A percentile compares a stretch with the other conserved stretches of the same genome.
Conservation (phyloP, 2,888 invertebrate species). For the Nephrotoma flavescens region DNA sequence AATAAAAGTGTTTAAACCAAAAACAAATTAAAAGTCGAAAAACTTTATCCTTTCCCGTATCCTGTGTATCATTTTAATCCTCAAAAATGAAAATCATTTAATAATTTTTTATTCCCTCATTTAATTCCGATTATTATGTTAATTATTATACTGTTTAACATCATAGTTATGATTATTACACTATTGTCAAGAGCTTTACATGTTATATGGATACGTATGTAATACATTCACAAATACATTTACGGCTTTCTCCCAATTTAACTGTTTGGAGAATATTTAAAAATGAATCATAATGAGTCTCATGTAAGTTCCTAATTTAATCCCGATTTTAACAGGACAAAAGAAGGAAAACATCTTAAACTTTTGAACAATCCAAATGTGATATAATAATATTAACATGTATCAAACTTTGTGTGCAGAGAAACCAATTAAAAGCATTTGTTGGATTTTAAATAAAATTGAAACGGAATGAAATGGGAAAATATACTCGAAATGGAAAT, state of each 20-base stretch:
- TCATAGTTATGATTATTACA: background rate
- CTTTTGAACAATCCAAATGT: background rate
- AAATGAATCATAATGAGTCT: background rate
- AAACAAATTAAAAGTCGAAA: background rate
- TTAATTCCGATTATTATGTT: background rate
- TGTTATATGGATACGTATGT: background rate
- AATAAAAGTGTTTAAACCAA: background rate
- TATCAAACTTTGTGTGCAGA: background rate
- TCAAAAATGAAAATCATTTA: background rate
- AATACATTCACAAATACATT: too few species aligned
- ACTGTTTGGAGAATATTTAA: too few species aligned
- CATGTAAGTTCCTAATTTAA: background rate
- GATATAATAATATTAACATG: background rate
- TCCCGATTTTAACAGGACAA: background rate
- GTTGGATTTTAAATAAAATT: background rate
- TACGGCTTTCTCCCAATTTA: too few species aligned
- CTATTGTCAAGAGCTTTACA: background rate
- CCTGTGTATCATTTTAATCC: background rate
- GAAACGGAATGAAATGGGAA: background rate
- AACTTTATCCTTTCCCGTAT: background rate
- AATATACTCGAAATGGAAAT: background rate
- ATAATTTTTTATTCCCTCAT: background rate
- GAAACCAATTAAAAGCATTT: background rate
- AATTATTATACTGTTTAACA: background rate
- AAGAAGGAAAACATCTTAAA: background rate